Evolutionary conservation across 1,140 invertebrate genomes (phyloP), one percentile per base, ranked within the genome.

Genomic region (Glossosoma conforme): DNA sequence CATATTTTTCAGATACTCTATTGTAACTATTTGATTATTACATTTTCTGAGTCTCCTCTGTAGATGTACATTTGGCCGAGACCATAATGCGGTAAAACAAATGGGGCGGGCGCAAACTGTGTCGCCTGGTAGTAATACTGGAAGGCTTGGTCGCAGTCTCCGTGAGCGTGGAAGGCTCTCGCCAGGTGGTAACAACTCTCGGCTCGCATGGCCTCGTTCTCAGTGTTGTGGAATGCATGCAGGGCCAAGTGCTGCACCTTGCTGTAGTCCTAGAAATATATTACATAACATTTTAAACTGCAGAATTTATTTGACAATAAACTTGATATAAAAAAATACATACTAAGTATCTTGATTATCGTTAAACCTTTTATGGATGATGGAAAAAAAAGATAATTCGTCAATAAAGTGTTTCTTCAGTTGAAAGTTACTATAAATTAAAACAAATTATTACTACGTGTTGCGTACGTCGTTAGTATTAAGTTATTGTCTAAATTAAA

Each of bases 91-190:
- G 97, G 96, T 28, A 99, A 70, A 6, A 99, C 92, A 80, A 99
- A 99, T 63, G 84, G 87, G 9, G 89, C 76, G 0, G 93, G 88
- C 0, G 94, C 92, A 75, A 97, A 98, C 71, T 99, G 96, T 1
- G 95, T 99, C 0, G 97, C 91, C 74, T 99, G 96, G 69, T 98
- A 99, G 66, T 99, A 99, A 75, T 99, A 99, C 72, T 99, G 94
- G 68, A 99, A 99, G 22, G 94, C 95, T 72, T 98, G 93, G 64
- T 97, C 93, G 66, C 93, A 98, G 69, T 98, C 94, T 9, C 84
- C 84, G 70, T 96, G 93, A 1, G 95, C 93, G 64, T 99, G 97
- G 69, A 95, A 98, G 20, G 92, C 90, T 56, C 97, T 72, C 0
- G 95, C 97, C 37, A 99, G 72, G 63, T 99, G 97, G 68, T 98